Conservation (phyloP, 2,113 vertebrate genomes). For the Alouatta palliata region DNA sequence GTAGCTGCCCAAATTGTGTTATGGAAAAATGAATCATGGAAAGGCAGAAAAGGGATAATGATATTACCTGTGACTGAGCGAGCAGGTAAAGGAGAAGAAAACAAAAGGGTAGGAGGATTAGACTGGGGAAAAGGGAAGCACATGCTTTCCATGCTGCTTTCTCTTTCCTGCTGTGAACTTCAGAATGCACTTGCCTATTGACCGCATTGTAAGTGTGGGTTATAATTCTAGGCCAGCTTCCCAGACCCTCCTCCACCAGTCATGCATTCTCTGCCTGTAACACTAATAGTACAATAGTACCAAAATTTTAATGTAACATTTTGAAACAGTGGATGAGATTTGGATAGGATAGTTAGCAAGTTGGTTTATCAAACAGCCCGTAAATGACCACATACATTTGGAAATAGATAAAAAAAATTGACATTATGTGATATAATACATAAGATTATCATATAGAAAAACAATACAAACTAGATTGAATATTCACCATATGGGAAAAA, state of each 20-base stretch:
- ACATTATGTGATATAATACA: background rate
- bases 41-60: background rate
- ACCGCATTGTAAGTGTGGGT: background rate
- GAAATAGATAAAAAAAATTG: background rate
- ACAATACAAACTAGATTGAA: background rate
- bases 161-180: background rate
- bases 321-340: slow-evolving; percentile 1
- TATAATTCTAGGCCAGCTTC: background rate
- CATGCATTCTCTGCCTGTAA: background rate
- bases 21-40: background rate
- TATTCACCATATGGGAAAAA: background rate
- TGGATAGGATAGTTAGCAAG: background rate
- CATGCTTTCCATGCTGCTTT: background rate
- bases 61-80: background rate
- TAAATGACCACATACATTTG: background rate
- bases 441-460: background rate
- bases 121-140: background rate
- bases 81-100: background rate
- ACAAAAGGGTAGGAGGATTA: background rate
- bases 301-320: background rate
- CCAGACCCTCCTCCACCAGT: background rate
- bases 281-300: background rate
- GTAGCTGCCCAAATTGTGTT: background rate
- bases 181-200: background rate
- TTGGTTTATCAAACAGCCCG: background rate